A percentile compares a stretch with the other conserved stretches of the same genome.
Conservation (phyloP, 2,113 vertebrate species). For the Oryzias curvinotus region DNA sequence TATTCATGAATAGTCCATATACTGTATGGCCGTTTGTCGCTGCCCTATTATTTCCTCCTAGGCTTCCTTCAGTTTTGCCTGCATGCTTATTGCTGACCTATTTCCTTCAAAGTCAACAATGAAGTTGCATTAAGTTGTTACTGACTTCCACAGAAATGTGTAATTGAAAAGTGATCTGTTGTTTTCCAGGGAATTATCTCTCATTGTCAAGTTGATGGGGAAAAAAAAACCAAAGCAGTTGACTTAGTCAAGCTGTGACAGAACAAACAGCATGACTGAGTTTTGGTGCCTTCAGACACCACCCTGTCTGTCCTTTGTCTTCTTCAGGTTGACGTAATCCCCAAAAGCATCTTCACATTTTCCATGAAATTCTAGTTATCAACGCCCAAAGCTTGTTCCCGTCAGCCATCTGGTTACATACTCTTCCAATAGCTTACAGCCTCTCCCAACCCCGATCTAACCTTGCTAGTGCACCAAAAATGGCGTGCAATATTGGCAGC, state of each 20-base stretch:
- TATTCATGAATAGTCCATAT: slow-evolving; percentile 76
- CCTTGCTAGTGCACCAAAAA: too few species aligned
- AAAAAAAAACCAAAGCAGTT: background rate
- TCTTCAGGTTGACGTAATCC: too few species aligned
- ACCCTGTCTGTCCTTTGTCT: too few species aligned
- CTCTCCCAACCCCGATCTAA: too few species aligned
- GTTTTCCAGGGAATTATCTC: background rate
- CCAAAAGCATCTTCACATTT: too few species aligned
- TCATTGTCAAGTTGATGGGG: background rate
- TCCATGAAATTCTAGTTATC: too few species aligned
- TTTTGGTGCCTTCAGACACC: too few species aligned
- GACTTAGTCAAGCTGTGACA: background rate
- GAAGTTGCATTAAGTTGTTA: slow-evolving; percentile 29
- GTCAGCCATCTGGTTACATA: too few species aligned
- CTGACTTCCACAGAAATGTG: slow-evolving; percentile 17
- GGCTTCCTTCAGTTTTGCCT: slow-evolving; percentile 41
- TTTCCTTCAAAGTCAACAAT: slow-evolving; percentile 54
- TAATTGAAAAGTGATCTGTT: slow-evolving; percentile 9
- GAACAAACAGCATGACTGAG: too few species aligned
- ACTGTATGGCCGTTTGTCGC: slow-evolving; percentile 75
- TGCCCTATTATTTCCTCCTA: slow-evolving; percentile 28
- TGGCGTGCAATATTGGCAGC: too few species aligned
- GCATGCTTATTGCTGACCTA: slow-evolving; percentile 68
- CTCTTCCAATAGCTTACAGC: too few species aligned
- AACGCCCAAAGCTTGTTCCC: too few species aligned